phyloP scores from a whole-genome alignment of 2,113 vertebrate genomes.

The Scalopus aquaticus region DNA sequence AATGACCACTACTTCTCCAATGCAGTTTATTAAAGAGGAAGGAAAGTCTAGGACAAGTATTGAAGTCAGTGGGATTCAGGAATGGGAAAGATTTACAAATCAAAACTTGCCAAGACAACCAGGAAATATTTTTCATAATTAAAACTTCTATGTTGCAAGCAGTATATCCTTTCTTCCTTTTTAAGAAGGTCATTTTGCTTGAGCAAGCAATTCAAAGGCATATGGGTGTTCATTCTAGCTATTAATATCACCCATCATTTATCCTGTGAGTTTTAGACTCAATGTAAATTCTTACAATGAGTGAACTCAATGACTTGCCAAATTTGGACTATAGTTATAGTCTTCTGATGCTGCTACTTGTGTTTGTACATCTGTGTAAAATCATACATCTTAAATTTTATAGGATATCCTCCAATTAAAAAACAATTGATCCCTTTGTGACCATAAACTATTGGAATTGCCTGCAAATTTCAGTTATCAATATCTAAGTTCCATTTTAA shows the following conservation, averaged over 20 bases:
- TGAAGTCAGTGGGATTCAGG: neutral
- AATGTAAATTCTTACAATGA: neutral
- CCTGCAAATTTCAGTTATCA: slow-evolving; percentile 9
- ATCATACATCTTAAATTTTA: neutral
- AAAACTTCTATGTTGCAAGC: neutral
- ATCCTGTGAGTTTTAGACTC: neutral
- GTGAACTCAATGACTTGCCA: neutral
- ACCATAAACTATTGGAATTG: neutral
- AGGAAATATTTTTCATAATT: neutral
- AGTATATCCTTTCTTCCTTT: neutral
- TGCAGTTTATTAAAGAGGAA: neutral
- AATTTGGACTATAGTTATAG: neutral
- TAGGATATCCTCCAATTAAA: neutral
- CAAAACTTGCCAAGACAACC: slow-evolving; percentile 8
- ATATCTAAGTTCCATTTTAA: neutral
- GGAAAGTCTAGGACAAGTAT: neutral
- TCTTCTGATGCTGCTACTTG: neutral
- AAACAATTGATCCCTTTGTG: neutral
- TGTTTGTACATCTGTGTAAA: neutral
- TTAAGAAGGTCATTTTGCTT: neutral
- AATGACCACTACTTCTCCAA: neutral
- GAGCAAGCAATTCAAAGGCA: neutral
- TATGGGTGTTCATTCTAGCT: neutral
- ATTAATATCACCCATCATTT: neutral
- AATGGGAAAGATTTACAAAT: neutral